A percentile compares a stretch with the other conserved stretches of the same genome.
phyloP scores from a whole-genome alignment of 53 echinoderm and acorn worm species.

The Holothuria leucospilota region DNA sequence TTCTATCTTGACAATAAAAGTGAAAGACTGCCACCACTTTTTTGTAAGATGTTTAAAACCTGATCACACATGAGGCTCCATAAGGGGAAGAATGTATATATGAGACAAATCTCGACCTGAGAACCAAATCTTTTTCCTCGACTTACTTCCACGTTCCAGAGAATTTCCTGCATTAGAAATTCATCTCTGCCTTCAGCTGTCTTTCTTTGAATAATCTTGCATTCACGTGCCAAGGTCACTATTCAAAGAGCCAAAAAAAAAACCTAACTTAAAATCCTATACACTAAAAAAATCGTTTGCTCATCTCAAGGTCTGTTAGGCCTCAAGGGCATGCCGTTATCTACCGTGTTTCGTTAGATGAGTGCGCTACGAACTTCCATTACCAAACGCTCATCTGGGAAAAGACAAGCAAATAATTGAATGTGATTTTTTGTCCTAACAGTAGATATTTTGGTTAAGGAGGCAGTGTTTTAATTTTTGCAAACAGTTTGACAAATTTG shows the following conservation, averaged over 20 bases:
- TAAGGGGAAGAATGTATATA: too few relatives aligned
- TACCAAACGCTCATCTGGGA: not conserved
- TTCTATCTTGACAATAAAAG: too few relatives aligned
- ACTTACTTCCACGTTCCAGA: too few relatives aligned
- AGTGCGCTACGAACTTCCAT: not conserved
- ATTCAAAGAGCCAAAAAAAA: not conserved
- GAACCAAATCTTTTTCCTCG: too few relatives aligned
- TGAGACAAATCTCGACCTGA: too few relatives aligned
- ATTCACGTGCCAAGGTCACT: slow-evolving; percentile 16
- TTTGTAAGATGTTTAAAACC: too few relatives aligned
- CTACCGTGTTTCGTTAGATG: slow-evolving; percentile 7
- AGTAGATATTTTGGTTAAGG: too few relatives aligned
- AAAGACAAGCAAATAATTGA: too few relatives aligned
- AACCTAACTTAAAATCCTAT: not conserved
- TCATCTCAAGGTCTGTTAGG: slow-evolving; percentile 22
- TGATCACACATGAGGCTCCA: too few relatives aligned
- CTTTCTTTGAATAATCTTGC: slow-evolving; percentile 7
- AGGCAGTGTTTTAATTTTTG: not conserved
- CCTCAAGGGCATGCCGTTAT: slow-evolving; percentile 28
- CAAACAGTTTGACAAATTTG: too few relatives aligned
- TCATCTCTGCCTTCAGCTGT: slow-evolving; percentile 25
- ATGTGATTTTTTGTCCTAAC: too few relatives aligned
- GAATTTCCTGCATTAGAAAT: not conserved
- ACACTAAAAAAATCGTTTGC: slow-evolving; percentile 5
- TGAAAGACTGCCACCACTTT: too few relatives aligned